Evolutionary conservation across 1,140 invertebrate genomes (phyloP).

Genomic region (Drosophila auraria): DNA sequence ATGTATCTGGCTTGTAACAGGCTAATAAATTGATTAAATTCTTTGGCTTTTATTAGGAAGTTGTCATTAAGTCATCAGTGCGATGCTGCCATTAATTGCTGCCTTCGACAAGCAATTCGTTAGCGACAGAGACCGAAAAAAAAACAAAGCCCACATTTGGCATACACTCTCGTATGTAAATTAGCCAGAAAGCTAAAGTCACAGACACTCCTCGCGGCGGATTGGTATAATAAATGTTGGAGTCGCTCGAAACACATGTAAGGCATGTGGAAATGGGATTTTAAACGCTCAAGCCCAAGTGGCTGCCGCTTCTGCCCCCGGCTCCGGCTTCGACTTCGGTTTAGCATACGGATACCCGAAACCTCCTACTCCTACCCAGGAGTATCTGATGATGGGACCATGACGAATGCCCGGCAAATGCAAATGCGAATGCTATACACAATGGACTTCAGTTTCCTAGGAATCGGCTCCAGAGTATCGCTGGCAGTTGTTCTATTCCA

Average conservation of each 20-base stretch:
- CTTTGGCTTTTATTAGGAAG: conserved; percentile 75
- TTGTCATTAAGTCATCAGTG: conserved; percentile 77
- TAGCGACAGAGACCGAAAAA: conserved; percentile 40
- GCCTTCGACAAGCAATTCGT: conserved; percentile 72
- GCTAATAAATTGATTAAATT: conserved; percentile 77
- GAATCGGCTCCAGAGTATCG: conserved; percentile 41
- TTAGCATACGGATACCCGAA: conserved; percentile 52
- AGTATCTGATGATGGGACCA: conserved; percentile 25
- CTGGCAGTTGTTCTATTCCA: conserved; percentile 45
- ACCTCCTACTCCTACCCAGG: conserved; percentile 1
- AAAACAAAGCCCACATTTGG: conserved; percentile 43
- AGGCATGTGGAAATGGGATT: conserved; percentile 75
- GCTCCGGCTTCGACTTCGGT: conserved; percentile 18
- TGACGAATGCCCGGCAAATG: conserved; percentile 66
- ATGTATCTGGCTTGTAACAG: conserved; percentile 59
- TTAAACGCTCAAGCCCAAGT: conserved; percentile 61
- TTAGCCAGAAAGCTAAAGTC: conserved; percentile 45
- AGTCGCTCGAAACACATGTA: conserved; percentile 70
- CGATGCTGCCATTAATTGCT: conserved; percentile 72
- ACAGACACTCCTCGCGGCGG: conserved; percentile 57
- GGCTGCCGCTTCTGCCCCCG: conserved; percentile 20
- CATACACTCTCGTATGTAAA: conserved; percentile 61
- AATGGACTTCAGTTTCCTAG: conserved; percentile 59
- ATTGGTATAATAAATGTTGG: conserved; percentile 75
- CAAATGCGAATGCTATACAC: conserved; percentile 63